Evolutionary conservation across 2,113 vertebrate genomes (phyloP).

Genomic region (Apaloderma vittatum): DNA sequence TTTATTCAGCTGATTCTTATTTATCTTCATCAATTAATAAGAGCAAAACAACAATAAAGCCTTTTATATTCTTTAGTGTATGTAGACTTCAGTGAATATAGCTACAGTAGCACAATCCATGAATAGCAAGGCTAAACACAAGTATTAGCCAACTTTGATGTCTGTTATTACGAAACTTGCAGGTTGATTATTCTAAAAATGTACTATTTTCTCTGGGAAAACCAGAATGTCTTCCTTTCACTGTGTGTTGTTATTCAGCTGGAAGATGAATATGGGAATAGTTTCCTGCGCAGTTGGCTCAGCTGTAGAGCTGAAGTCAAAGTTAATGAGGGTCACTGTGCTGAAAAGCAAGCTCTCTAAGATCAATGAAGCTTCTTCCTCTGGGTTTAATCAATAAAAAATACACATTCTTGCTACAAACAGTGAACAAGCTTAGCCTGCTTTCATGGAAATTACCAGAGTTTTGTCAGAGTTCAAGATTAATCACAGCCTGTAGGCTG

Average conservation of each 20-base stretch:
- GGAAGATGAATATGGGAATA: background rate
- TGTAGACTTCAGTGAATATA: background rate
- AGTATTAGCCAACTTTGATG: background rate
- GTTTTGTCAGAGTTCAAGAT: background rate
- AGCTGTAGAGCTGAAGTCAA: background rate
- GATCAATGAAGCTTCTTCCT: background rate
- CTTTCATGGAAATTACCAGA: background rate
- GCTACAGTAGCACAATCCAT: background rate
- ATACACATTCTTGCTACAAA: background rate
- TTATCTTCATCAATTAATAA: background rate
- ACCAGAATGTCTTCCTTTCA: background rate
- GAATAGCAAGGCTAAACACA: background rate
- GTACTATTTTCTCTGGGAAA: background rate
- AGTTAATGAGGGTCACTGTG: background rate
- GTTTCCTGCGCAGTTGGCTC: background rate
- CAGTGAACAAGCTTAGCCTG: background rate
- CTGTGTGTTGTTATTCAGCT: rapidly evolving
- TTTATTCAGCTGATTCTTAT: background rate
- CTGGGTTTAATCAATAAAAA: background rate
- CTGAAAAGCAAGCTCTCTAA: background rate
- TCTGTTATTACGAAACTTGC: background rate
- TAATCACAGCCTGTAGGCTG: background rate
- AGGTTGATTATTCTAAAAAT: background rate
- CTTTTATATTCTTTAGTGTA: rapidly evolving
- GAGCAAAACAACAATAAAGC: background rate